phyloP scores from a whole-genome alignment of 2,113 vertebrate species.

The Climacteris rufus region DNA sequence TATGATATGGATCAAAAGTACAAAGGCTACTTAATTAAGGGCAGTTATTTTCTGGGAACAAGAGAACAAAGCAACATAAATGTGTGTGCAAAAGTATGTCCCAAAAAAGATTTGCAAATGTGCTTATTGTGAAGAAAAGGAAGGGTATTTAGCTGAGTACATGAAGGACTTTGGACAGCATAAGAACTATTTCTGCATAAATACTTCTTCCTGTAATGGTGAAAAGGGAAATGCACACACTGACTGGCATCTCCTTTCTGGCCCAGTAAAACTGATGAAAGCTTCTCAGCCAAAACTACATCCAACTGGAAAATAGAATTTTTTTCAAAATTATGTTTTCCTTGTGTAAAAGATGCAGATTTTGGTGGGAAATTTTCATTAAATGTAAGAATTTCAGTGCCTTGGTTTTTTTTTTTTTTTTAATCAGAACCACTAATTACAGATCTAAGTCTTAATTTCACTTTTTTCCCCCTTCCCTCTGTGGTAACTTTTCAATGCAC shows the following conservation, averaged over 20 bases:
- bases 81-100: neutral
- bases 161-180: neutral
- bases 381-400: neutral
- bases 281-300: neutral
- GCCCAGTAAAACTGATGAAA: neutral
- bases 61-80: neutral
- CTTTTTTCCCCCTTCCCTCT: neutral
- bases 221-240: neutral
- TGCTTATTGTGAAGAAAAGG: neutral
- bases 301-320: neutral
- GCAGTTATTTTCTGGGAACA: neutral
- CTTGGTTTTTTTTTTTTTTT: neutral
- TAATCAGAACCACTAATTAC: neutral
- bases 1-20: neutral
- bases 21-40: neutral
- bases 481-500: neutral
- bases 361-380: neutral
- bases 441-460: neutral
- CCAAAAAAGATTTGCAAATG: neutral
- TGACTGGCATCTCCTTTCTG: neutral
- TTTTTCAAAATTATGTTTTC: neutral
- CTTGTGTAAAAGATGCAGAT: neutral
- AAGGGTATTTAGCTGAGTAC: neutral
- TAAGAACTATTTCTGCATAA: neutral
- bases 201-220: neutral